These are phyloP conservation scores for Acholoe squamosa DNA, from an alignment of 2,888 invertebrate species.

Conservation along the genomic window DNA sequence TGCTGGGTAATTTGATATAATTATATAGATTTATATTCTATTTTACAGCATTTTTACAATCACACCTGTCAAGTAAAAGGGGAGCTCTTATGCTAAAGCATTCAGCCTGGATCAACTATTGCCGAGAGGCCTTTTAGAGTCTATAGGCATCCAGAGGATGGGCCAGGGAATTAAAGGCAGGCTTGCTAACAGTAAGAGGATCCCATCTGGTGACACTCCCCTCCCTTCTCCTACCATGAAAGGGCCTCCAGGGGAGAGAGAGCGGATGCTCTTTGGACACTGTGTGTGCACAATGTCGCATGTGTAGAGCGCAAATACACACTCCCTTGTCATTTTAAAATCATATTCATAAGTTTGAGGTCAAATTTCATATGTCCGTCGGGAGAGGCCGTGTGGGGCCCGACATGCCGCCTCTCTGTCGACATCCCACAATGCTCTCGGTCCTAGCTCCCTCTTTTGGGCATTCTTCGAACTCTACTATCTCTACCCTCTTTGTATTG, in stretches of 20 bases:
- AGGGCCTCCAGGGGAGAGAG: neutral
- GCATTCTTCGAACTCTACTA: neutral
- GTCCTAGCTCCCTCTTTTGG: neutral
- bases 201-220: neutral
- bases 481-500: conserved; percentile 23
- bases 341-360: conserved; percentile 56
- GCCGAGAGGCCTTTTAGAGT: neutral
- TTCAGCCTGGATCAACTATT: neutral
- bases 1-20: no score
- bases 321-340: conserved; percentile 46
- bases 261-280: conserved; percentile 14
- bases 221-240: neutral
- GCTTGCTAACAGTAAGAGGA: neutral
- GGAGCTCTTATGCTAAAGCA: neutral
- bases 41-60: neutral
- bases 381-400: neutral
- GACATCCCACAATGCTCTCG: neutral
- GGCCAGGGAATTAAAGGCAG: neutral
- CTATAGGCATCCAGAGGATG: neutral
- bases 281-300: conserved; percentile 59
- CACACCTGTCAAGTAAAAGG: neutral
- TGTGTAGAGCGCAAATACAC: conserved; percentile 44
- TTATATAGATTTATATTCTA: neutral
- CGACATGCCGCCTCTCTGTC: neutral
- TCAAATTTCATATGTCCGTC: conserved; percentile 27